phyloP scores from a whole-genome alignment of 2,888 invertebrate species.

The Eilema sororculum region DNA sequence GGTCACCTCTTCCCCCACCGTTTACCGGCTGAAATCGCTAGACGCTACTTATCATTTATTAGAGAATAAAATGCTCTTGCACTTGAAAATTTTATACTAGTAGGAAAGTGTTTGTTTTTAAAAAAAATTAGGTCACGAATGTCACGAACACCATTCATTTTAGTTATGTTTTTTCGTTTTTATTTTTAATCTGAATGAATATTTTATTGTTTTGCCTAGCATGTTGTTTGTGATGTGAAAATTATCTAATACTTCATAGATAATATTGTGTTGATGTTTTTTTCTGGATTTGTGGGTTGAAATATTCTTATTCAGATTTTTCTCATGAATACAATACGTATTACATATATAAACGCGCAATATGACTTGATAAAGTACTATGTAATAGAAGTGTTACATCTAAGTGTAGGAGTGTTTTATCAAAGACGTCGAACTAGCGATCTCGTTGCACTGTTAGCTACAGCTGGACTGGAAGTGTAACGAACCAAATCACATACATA shows the following conservation, averaged over 20 bases:
- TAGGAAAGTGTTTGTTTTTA: constrained; percentile 19
- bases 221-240: not conserved
- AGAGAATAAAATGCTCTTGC: constrained; percentile 70
- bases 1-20: constrained; percentile 56
- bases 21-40: constrained; percentile 54
- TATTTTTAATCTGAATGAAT: not conserved
- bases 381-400: no score
- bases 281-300: not conserved
- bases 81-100: constrained; percentile 61
- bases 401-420: not conserved
- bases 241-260: not conserved
- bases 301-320: no score
- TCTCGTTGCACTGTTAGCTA: no score
- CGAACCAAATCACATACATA: not conserved
- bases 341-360: no score
- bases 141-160: not conserved
- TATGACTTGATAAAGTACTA: not conserved
- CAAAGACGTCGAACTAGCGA: not conserved
- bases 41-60: constrained; percentile 70
- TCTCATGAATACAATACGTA: not conserved
- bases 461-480: not conserved
- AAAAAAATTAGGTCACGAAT: constrained; percentile 2
- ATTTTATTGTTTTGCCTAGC: not conserved
- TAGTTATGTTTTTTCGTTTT: not conserved
- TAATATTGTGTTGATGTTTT: not conserved